phyloP scores from a whole-genome alignment of 1,140 invertebrate genomes.

The Neelides sp. region DNA sequence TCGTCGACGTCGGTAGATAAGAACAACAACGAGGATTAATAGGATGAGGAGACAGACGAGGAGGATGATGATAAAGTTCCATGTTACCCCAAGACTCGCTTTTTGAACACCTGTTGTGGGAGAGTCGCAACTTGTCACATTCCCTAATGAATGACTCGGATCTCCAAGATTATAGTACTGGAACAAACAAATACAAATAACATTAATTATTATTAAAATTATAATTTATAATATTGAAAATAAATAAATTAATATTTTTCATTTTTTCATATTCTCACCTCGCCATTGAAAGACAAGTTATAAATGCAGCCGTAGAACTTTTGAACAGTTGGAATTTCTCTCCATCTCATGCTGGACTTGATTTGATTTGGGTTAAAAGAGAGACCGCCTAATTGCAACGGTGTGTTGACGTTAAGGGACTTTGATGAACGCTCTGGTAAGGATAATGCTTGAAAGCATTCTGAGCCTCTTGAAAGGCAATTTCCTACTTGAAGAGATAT shows the following conservation, averaged over 20 bases:
- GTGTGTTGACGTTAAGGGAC: slow-evolving; percentile 75
- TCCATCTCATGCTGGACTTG: slow-evolving; percentile 45
- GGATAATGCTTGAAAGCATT: slow-evolving; percentile 36
- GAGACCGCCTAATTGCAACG: slow-evolving; percentile 72
- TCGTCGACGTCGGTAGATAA: slow-evolving; percentile 62
- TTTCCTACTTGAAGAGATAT: slow-evolving; percentile 28
- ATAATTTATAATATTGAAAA: too few relatives aligned
- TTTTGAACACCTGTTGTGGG: slow-evolving; percentile 53
- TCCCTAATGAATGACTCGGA: slow-evolving; percentile 51
- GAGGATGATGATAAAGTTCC: slow-evolving; percentile 71
- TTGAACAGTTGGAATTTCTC: slow-evolving; percentile 47
- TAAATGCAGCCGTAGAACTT: slow-evolving; percentile 73
- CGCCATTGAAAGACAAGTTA: slow-evolving; percentile 67
- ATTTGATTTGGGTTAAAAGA: slow-evolving; percentile 48
- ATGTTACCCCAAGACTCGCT: slow-evolving; percentile 64
- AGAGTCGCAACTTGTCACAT: slow-evolving; percentile 49
- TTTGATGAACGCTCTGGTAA: slow-evolving; percentile 53
- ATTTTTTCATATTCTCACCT: too few relatives aligned
- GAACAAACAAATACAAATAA: slow-evolving; percentile 29
- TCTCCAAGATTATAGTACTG: slow-evolving; percentile 62
- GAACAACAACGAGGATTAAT: slow-evolving; percentile 66
- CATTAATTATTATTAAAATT: too few relatives aligned
- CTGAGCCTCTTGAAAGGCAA: slow-evolving; percentile 12
- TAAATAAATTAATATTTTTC: too few relatives aligned
- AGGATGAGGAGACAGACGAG: slow-evolving; percentile 62